A percentile compares a stretch with the other conserved stretches of the same genome.
Conservation (phyloP, 1,140 invertebrate genomes). For the Temnothorax curvispinosus region DNA sequence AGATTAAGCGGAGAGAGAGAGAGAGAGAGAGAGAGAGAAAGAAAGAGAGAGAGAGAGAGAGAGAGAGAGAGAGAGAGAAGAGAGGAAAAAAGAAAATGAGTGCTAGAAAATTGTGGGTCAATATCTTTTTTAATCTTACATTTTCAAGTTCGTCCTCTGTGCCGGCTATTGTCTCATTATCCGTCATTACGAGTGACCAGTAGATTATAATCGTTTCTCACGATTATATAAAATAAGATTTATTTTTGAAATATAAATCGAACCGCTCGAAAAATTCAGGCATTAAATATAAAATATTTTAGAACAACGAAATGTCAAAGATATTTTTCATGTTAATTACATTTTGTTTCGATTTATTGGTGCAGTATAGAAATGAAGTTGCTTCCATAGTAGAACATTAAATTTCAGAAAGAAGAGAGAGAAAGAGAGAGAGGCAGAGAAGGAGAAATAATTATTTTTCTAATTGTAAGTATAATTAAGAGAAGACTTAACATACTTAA, state of each 20-base stretch:
- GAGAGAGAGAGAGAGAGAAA: too few relatives aligned
- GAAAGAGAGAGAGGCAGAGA: not conserved
- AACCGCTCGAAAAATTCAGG: not conserved
- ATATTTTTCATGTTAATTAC: slow-evolving; percentile 10
- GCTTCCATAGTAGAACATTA: not conserved
- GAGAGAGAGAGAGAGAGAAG: not conserved
- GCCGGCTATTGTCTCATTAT: slow-evolving; percentile 8
- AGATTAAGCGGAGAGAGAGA: not conserved
- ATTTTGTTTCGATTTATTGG: slow-evolving; percentile 38
- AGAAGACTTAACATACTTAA: not conserved
- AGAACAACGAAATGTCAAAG: slow-evolving; percentile 13
- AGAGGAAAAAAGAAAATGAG: not conserved
- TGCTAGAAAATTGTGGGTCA: not conserved
- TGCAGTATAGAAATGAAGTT: slow-evolving; percentile 14
- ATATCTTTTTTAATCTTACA: slow-evolving; percentile 50
- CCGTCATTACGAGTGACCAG: slow-evolving; percentile 27
- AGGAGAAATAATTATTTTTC: not conserved
- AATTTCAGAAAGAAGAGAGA: not conserved
- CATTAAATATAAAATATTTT: not conserved
- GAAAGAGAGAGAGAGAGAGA: not conserved
- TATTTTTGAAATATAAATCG: not conserved
- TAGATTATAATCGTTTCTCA: not conserved
- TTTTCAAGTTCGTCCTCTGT: not conserved
- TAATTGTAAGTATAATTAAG: not conserved
- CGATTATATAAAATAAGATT: not conserved